Base-by-base conservation (phyloP, 2,888 invertebrate genomes). In the Cylloceria caligata region DNA sequence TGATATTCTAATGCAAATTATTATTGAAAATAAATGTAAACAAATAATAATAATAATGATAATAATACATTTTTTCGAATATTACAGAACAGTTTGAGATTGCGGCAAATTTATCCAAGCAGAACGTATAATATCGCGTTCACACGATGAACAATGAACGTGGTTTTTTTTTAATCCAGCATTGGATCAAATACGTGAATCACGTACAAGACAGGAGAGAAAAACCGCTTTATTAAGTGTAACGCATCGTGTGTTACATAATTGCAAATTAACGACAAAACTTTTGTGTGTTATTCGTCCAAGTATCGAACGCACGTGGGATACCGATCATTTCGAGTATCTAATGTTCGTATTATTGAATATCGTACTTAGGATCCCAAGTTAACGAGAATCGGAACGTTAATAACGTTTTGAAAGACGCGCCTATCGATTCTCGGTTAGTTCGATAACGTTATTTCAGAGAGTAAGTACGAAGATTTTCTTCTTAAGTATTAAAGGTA, bases 201-300 rank as follows among this genome's bases (percentile, higher is more conserved):
- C n/a, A n/a, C n/a, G n/a, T n/a, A n/a, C n/a, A n/a, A n/a, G n/a
- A n/a, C n/a, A n/a, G n/a, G n/a, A n/a, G 47, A 19, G 9, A 16
- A 4, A 13, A 45, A 16, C 57, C 16, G 30, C 42, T 75, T 74
- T 75, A 84, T 72, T 57, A 67, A 76, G 57, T 73, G 71, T 64
- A 76, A 84, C 80, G 30, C 47, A n/a, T 72, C 73, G 16, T 57
- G 19, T 81, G 72, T 87, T 85, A 87, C 81, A 86, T 87, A 87
- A 87, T 87, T 87, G 39, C 62, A 45, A 24, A 24, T 64, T 80
- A 77, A n/a, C n/a, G n/a, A 36, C 67, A 47, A 34, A 34, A 49
- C 47, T 34, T 34, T 13, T 47, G 16, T 19, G n/a, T 34, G 19
- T 6, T 16, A 42, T 13, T 21, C 30, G 13, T 62, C 19, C 13